These are phyloP conservation scores for Strigamia transsilvanica DNA, from an alignment of 2,888 invertebrate genomes.

Conservation along the genomic window DNA sequence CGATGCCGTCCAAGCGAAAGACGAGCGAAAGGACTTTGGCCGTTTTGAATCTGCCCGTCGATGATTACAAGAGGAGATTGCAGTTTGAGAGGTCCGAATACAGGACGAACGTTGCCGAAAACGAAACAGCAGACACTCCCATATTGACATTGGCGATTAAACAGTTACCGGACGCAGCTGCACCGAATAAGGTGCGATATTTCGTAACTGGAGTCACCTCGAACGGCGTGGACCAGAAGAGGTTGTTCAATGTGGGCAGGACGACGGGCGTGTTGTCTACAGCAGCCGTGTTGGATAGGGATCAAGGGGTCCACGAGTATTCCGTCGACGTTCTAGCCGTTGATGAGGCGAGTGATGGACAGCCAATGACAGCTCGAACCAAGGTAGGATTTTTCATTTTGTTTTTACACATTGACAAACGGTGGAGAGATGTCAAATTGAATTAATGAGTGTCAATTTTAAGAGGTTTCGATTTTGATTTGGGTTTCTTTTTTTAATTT, in stretches of 20 bases:
- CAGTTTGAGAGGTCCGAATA: slow-evolving; percentile 69
- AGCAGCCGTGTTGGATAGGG: slow-evolving; percentile 60
- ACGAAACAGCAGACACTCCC: slow-evolving; percentile 86
- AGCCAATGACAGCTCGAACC: slow-evolving; percentile 78
- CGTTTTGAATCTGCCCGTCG: slow-evolving; percentile 65
- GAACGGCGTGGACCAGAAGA: slow-evolving; percentile 77
- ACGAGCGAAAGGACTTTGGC: slow-evolving; percentile 88
- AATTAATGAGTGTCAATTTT: too few species aligned
- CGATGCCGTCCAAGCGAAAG: slow-evolving; percentile 85
- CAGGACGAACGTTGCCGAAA: slow-evolving; percentile 84
- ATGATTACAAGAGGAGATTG: neutral
- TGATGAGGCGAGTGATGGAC: slow-evolving; percentile 68
- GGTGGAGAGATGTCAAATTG: too few species aligned
- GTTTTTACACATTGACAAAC: neutral
- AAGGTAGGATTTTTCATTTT: slow-evolving; percentile 73
- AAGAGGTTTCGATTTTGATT: neutral
- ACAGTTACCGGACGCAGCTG: slow-evolving; percentile 67
- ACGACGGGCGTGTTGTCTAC: slow-evolving; percentile 87
- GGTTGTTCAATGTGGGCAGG: slow-evolving; percentile 89
- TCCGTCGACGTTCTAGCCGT: slow-evolving; percentile 87
- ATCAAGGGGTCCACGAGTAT: slow-evolving; percentile 69
- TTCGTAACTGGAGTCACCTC: slow-evolving; percentile 77
- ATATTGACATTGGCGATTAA: slow-evolving; percentile 62
- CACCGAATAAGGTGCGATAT: slow-evolving; percentile 75
- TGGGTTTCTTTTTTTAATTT: neutral